Base-by-base conservation (phyloP, 2,797 vertebrate genomes). In the Tarsius wallacei region DNA sequence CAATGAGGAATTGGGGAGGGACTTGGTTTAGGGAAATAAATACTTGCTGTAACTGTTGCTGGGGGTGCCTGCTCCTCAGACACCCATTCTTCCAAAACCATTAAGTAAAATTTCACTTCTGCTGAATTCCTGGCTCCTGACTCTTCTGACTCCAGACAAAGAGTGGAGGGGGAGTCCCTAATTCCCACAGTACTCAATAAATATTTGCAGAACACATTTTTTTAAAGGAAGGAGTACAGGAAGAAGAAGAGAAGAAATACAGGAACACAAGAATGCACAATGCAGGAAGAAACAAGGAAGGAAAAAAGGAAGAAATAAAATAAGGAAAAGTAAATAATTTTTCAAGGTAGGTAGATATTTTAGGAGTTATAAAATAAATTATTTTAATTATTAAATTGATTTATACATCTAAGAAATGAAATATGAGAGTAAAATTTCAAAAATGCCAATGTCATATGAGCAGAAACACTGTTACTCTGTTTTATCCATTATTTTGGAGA, bases 371-470 rank as follows among this genome's bases (percentile, higher is more conserved):
- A 81, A 82, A 88, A 59, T 77, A 28, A 28, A 64, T 33, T 86
- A 26, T 73, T 84, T 61, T 24, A 87, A 42, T 71, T 70, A 33
- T 73, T 26, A 28, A 14, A 17, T 73, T 21, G 3, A 7, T 71
- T 59, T 89, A 5, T 36, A 81, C 73, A 36, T 77, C 66, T n/a
- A 87, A 97, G 28, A 22, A 61, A 80, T 90, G 8, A 83, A 96
- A 89, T 19, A 70, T 42, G 5, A 16, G 13, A 49, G 33, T 63
- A 84, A 12, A 80, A 87, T 77, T 68, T 86, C 19, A 63, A 81
- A 78, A 28, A 74, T 49, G 7, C 28, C 66, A 36, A 1, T 63
- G 15, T 87, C 28, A 47, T 7, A 63, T 1, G 80, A 59, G 4
- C 0, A 55, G 31, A 9, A 73, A 64, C 85, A 77, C 31, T 97